Percentiles rank a stretch among this genome's conserved stretches.
Evolutionary conservation across 2,113 vertebrate species (phyloP).

Genomic region (Camelus dromedarius): DNA sequence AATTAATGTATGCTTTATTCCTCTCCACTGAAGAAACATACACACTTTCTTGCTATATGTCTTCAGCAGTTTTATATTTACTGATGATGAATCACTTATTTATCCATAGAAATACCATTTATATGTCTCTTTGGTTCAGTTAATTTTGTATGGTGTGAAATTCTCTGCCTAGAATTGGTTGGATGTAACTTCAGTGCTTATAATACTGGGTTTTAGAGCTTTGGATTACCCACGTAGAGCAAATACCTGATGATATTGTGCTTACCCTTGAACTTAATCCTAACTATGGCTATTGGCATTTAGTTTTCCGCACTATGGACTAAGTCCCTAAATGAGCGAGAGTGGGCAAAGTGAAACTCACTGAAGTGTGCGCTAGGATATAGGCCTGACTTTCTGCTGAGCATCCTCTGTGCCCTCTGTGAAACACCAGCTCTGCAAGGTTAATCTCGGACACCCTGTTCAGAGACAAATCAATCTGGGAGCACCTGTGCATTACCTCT

Average conservation of each 20-base stretch:
- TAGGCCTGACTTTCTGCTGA: background rate
- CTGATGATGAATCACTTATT: background rate
- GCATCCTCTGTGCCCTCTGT: background rate
- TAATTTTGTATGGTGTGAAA: background rate
- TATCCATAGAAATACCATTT: slow-evolving; percentile 9
- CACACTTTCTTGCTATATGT: background rate
- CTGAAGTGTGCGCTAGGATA: background rate
- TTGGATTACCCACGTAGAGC: background rate
- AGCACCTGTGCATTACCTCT: background rate
- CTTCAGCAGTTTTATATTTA: background rate
- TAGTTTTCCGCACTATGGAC: background rate
- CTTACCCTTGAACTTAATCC: background rate
- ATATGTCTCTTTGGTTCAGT: background rate
- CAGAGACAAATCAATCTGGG: background rate
- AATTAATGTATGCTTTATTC: background rate
- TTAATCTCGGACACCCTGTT: background rate
- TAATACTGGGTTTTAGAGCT: background rate
- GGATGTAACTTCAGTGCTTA: background rate
- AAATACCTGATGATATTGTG: background rate
- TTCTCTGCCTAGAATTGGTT: background rate
- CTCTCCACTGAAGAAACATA: background rate
- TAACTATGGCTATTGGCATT: background rate
- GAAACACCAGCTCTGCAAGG: slow-evolving; percentile 12
- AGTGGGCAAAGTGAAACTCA: background rate
- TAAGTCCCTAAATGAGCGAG: background rate